Conservation (phyloP, 1,140 invertebrate genomes). For the Halyomorpha halys region DNA sequence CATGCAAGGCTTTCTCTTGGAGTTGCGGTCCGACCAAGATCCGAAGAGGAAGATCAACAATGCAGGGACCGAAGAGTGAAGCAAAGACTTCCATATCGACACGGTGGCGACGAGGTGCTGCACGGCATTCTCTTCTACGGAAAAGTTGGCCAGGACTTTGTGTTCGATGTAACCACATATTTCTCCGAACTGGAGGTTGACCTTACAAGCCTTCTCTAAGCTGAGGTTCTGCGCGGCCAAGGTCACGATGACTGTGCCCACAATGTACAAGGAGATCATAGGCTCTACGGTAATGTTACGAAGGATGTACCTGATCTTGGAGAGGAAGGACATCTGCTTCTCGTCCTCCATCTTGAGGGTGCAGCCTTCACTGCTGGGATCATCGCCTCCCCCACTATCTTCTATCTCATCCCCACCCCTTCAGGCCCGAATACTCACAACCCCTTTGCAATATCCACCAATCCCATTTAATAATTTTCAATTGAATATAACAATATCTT, state of each 20-base stretch:
- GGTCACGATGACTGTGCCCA: conserved; percentile 63
- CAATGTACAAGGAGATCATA: conserved; percentile 65
- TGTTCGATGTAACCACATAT: conserved; percentile 60
- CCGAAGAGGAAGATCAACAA: conserved; percentile 66
- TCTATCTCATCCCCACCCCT: not conserved
- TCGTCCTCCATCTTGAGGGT: not conserved
- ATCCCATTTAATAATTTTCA: too few species aligned
- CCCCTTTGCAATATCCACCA: not conserved
- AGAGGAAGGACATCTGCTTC: conserved; percentile 28
- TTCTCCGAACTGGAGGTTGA: conserved; percentile 59
- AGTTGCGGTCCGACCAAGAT: conserved; percentile 39
- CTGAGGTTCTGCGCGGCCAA: conserved; percentile 75
- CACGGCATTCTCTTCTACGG: conserved; percentile 53
- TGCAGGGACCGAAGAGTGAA: conserved; percentile 63
- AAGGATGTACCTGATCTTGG: conserved; percentile 36
- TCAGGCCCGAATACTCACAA: not conserved
- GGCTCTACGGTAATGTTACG: conserved; percentile 66
- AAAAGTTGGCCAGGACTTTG: conserved; percentile 57
- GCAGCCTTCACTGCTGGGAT: not conserved
- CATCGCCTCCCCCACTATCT: too few species aligned
- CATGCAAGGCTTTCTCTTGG: conserved; percentile 70
- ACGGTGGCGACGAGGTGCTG: conserved; percentile 65
- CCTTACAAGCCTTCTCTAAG: conserved; percentile 70
- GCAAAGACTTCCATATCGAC: conserved; percentile 67
- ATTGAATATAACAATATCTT: too few species aligned